phyloP scores from a whole-genome alignment of 2,797 vertebrate species.

The Takifugu rubripes region DNA sequence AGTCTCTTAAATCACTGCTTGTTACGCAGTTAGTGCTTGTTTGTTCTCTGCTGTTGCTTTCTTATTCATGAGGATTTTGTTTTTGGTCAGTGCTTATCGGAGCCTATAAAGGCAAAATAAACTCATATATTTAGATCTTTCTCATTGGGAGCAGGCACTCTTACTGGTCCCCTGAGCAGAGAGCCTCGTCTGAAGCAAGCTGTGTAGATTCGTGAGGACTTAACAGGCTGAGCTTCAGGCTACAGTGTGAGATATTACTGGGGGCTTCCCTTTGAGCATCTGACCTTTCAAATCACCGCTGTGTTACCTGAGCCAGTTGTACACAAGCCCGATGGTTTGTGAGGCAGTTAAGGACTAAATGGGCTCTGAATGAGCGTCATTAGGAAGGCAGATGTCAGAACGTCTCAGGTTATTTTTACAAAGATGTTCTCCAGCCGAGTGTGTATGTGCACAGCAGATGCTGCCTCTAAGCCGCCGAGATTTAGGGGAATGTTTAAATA shows the following conservation, averaged over 20 bases:
- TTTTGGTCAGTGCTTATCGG: conserved; percentile 16
- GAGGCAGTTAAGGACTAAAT: conserved; percentile 29
- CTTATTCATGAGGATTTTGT: conserved; percentile 33
- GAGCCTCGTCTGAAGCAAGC: conserved; percentile 12
- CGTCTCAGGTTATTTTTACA: conserved; percentile 56
- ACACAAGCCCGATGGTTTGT: conserved; percentile 15
- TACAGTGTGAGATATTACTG: conserved; percentile 6
- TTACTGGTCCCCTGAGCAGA: conserved; percentile 20
- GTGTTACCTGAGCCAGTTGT: conserved; percentile 9
- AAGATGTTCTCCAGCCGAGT: conserved; percentile 26
- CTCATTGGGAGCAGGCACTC: neutral
- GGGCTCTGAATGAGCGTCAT: conserved; percentile 54
- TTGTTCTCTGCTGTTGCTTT: conserved; percentile 17
- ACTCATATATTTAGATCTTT: conserved; percentile 22
- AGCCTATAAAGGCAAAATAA: conserved; percentile 1
- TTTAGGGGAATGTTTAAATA: conserved; percentile 62
- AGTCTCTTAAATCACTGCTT: conserved; percentile 24
- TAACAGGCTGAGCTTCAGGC: conserved; percentile 21
- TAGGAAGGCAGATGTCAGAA: conserved; percentile 64
- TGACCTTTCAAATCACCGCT: conserved; percentile 24
- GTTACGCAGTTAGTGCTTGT: conserved; percentile 7
- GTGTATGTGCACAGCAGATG: conserved; percentile 55
- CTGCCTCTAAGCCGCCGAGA: conserved; percentile 52
- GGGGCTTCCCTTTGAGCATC: neutral
- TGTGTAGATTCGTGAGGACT: conserved; percentile 23